Conservation (phyloP, 2,888 invertebrate species). For the Terebella lapidaria region DNA sequence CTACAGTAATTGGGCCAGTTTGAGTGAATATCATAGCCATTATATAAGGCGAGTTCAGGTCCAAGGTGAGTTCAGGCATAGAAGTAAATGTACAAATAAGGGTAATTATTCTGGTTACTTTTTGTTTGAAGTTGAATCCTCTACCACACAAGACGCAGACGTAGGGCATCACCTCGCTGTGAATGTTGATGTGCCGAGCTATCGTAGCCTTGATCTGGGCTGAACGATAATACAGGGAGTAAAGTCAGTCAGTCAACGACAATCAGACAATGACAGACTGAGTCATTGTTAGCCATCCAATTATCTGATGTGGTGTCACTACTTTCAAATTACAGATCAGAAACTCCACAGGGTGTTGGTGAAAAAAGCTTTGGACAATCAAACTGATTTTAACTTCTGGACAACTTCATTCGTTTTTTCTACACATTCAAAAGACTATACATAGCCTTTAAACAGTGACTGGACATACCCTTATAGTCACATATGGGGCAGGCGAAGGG, state of each 20-base stretch:
- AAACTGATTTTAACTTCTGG: no score
- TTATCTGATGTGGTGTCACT: no score
- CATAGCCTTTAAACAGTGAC: not conserved
- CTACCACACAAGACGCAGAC: constrained; percentile 20
- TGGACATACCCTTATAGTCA: constrained; percentile 20
- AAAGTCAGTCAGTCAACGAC: not conserved
- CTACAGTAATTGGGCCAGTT: no score
- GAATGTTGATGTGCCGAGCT: constrained; percentile 23
- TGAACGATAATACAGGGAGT: not conserved
- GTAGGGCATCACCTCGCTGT: constrained; percentile 22
- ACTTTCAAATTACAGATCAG: no score
- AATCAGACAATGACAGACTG: not conserved
- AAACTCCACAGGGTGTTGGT: no score
- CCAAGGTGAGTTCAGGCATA: no score
- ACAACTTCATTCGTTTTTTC: not conserved
- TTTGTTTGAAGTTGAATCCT: constrained; percentile 24
- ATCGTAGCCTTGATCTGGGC: constrained; percentile 16
- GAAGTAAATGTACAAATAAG: no score
- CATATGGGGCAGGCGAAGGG: constrained; percentile 25
- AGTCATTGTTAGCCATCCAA: no score
- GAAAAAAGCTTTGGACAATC: no score
- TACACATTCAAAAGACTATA: not conserved
- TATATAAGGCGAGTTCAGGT: no score
- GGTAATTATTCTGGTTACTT: constrained; percentile 15
- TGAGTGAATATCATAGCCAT: no score